phyloP scores from a whole-genome alignment of 2,113 vertebrate genomes.

The Talpa occidentalis region DNA sequence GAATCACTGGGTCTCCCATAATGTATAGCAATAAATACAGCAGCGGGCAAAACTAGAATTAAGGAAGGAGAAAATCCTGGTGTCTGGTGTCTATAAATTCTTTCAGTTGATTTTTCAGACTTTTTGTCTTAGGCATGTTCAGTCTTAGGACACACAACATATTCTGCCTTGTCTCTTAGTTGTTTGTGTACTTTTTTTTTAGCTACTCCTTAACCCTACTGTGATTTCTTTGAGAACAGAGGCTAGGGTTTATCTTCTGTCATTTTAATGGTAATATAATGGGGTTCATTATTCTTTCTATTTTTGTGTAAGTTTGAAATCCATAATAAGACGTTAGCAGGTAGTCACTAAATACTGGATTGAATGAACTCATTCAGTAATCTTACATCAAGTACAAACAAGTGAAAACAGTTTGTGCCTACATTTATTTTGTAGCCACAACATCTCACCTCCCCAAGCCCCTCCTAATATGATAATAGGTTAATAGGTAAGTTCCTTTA shows the following conservation, averaged over 20 bases:
- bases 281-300: too few relatives aligned
- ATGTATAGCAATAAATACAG: not conserved
- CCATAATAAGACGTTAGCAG: too few relatives aligned
- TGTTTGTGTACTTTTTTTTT: not conserved
- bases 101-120: not conserved
- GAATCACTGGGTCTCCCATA: not conserved
- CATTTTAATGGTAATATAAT: not conserved
- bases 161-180: not conserved
- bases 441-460: not conserved
- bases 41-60: not conserved
- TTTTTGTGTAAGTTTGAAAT: too few relatives aligned
- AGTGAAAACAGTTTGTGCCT: not conserved
- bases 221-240: not conserved
- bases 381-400: not conserved
- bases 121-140: not conserved
- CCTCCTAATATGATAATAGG: not conserved
- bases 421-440: not conserved
- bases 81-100: not conserved
- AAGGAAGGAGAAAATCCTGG: not conserved
- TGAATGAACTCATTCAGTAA: constrained; percentile 26
- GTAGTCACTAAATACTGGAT: constrained; percentile 33
- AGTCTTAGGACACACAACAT: not conserved
- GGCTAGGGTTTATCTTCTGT: not conserved
- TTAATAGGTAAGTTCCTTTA: not conserved
- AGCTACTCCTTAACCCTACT: not conserved